These are phyloP conservation scores for Pleuronectes platessa DNA, from an alignment of 2,113 vertebrate genomes.

Conservation along the genomic window DNA sequence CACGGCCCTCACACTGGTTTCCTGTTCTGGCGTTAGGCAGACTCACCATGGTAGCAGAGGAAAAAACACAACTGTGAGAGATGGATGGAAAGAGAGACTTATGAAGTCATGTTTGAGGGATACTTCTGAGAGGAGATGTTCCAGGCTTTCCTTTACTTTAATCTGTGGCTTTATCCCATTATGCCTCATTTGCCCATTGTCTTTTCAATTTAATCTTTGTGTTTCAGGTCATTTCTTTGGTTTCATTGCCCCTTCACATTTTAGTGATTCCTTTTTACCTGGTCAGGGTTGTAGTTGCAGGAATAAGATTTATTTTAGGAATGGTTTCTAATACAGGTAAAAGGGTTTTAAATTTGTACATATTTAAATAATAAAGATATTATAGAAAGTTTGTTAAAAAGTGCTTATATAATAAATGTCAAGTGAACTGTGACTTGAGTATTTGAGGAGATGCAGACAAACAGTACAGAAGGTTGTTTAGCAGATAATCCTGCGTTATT, in stretches of 20 bases:
- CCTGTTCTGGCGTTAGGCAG: conserved; percentile 56
- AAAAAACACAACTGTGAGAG: conserved; percentile 39
- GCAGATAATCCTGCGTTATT: conserved; percentile 44
- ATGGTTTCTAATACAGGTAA: background rate
- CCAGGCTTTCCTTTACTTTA: background rate
- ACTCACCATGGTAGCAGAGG: conserved; percentile 61
- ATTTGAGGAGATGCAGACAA: conserved; percentile 17
- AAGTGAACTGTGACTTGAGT: background rate
- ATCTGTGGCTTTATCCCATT: conserved; percentile 1
- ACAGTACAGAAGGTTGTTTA: conserved; percentile 46
- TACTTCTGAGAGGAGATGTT: background rate
- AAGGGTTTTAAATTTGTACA: too few species aligned
- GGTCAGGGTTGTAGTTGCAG: too few species aligned
- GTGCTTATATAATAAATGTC: background rate
- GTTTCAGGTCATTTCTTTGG: too few species aligned
- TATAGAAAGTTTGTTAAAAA: too few species aligned
- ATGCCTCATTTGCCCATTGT: background rate
- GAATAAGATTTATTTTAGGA: background rate
- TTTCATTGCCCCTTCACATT: too few species aligned
- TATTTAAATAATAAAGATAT: too few species aligned
- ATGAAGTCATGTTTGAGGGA: conserved; percentile 55
- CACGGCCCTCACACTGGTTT: conserved; percentile 65
- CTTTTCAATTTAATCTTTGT: background rate
- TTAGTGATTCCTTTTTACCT: too few species aligned
- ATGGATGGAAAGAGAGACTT: background rate